Conservation (phyloP, 2,113 vertebrate genomes). For the Tragelaphus strepsiceros region DNA sequence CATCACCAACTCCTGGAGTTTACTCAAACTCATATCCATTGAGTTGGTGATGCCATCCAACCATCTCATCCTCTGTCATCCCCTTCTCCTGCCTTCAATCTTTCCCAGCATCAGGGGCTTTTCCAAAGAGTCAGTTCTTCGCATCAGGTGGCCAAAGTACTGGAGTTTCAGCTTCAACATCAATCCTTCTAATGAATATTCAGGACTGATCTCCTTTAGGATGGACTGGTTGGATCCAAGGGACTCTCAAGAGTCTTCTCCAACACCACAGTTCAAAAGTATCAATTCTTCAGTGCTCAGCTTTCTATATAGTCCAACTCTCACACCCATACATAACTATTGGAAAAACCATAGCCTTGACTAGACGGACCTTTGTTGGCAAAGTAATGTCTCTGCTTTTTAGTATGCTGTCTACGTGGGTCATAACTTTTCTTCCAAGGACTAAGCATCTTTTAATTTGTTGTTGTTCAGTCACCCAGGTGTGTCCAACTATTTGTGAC, state of each 20-base stretch:
- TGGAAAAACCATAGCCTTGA: background rate
- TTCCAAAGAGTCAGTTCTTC: background rate
- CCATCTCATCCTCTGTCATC: background rate
- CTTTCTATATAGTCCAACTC: background rate
- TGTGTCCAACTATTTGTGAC: background rate
- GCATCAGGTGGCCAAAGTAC: background rate
- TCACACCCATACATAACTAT: background rate
- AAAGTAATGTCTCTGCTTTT: background rate
- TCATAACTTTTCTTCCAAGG: background rate
- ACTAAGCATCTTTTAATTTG: fast-evolving
- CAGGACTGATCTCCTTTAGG: background rate
- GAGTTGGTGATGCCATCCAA: fast-evolving
- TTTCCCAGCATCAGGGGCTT: background rate
- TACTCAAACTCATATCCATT: background rate
- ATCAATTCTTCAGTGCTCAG: background rate
- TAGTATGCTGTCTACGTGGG: background rate
- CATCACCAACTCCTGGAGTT: background rate
- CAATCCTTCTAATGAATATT: background rate
- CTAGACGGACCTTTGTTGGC: background rate
- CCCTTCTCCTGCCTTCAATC: background rate
- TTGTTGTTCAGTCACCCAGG: background rate
- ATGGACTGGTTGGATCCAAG: background rate
- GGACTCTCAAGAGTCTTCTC: background rate
- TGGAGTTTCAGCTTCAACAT: background rate
- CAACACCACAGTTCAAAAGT: background rate